phyloP scores from a whole-genome alignment of 2,797 vertebrate species.

The Gila robusta region DNA sequence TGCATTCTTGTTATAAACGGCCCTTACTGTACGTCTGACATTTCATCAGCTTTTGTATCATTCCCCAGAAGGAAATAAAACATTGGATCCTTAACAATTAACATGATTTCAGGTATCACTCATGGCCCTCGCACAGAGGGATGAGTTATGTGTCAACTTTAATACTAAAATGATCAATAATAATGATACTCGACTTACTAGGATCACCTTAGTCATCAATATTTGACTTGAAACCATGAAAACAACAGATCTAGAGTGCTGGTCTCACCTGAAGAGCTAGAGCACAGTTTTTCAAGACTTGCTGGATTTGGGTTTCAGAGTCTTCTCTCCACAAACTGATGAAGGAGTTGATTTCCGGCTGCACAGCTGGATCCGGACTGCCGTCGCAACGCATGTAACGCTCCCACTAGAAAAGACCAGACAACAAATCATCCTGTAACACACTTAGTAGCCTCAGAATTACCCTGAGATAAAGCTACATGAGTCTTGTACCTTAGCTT shows the following conservation, averaged over 20 bases:
- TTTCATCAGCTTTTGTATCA: no score
- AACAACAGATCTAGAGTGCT: background rate
- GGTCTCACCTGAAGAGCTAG: conserved; percentile 83
- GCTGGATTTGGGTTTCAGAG: conserved; percentile 73
- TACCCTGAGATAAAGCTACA: background rate
- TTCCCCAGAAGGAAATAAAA: background rate
- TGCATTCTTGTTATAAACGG: background rate
- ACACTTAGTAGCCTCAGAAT: background rate
- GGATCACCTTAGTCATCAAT: background rate
- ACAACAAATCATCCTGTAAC: conserved; percentile 7
- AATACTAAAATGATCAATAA: background rate
- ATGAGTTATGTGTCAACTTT: background rate
- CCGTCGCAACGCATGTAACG: conserved; percentile 86
- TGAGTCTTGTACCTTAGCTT: conserved; percentile 75
- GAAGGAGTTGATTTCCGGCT: conserved; percentile 87
- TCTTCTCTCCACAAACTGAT: conserved; percentile 89
- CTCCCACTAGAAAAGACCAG: conserved; percentile 83
- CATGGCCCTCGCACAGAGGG: background rate
- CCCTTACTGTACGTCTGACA: no score
- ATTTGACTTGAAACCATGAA: background rate
- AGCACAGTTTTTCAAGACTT: conserved; percentile 79
- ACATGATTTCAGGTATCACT: background rate
- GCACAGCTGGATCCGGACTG: conserved; percentile 83
- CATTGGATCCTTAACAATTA: background rate
- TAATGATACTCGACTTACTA: background rate